These are phyloP conservation scores for Heliconius charithonia DNA, from an alignment of 2,888 invertebrate genomes.

Conservation along the genomic window DNA sequence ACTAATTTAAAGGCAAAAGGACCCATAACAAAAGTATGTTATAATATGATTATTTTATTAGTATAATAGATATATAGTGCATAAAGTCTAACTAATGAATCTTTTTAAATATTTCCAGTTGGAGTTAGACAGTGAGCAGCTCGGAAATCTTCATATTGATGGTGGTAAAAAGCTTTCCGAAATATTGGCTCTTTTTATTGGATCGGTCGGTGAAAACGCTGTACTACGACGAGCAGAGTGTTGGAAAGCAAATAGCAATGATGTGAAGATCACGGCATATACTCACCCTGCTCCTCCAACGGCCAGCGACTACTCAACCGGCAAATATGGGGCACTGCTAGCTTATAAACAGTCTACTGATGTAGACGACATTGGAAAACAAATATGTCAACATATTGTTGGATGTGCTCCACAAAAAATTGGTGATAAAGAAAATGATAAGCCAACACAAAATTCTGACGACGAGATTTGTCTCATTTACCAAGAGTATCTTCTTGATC, in stretches of 20 bases:
- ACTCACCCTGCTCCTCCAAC: conserved; percentile 89
- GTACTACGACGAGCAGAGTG: conserved; percentile 90
- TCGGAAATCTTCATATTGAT: conserved; percentile 84
- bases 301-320: conserved; percentile 83
- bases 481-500: conserved; percentile 94
- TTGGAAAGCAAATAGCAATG: conserved; percentile 83
- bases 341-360: conserved; percentile 84
- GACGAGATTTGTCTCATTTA: conserved; percentile 91
- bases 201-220: conserved; percentile 96
- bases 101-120: conserved; percentile 70
- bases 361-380: conserved; percentile 84
- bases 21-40: conserved; percentile 84
- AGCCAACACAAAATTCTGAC: conserved; percentile 86
- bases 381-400: conserved; percentile 96
- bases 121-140: conserved; percentile 86
- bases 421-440: conserved; percentile 85
- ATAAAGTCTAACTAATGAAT: not conserved
- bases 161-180: conserved; percentile 91
- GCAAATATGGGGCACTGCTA: conserved; percentile 93
- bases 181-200: conserved; percentile 92
- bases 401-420: conserved; percentile 92
- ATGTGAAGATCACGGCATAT: conserved; percentile 86
- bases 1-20: conserved; percentile 82
- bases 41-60: not conserved
- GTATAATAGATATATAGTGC: not conserved